Evolutionary conservation across 2,888 invertebrate species (phyloP).

Genomic region (Acrocyrtus sp.): DNA sequence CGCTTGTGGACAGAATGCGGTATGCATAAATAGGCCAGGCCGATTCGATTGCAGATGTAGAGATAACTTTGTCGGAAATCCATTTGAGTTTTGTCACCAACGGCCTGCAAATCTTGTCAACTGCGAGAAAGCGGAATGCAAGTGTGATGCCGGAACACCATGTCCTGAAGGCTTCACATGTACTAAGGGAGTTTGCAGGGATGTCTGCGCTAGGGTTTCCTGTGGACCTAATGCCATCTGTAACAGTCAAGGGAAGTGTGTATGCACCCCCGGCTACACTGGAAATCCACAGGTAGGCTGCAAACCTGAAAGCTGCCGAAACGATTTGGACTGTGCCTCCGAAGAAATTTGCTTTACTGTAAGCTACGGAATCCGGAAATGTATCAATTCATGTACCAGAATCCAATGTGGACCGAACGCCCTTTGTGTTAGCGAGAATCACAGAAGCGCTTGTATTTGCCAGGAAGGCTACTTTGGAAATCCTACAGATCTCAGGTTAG

Average conservation of each 20-base stretch:
- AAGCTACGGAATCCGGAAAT: slow-evolving; percentile 80
- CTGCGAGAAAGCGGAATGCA: slow-evolving; percentile 57
- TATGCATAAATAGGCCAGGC: slow-evolving; percentile 89
- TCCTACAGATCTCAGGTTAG: slow-evolving; percentile 80
- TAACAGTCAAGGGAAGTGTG: slow-evolving; percentile 77
- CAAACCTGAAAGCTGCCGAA: slow-evolving; percentile 77
- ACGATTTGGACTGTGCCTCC: slow-evolving; percentile 83
- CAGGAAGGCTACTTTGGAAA: slow-evolving; percentile 78
- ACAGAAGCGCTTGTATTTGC: slow-evolving; percentile 87
- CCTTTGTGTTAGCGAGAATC: slow-evolving; percentile 83
- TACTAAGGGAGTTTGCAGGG: slow-evolving; percentile 77
- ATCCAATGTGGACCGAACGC: slow-evolving; percentile 92
- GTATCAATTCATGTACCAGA: slow-evolving; percentile 87
- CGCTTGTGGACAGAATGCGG: slow-evolving; percentile 84
- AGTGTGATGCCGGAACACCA: slow-evolving; percentile 43
- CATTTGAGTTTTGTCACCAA: slow-evolving; percentile 78
- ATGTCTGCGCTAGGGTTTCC: slow-evolving; percentile 78
- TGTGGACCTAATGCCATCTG: slow-evolving; percentile 88
- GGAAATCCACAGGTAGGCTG: slow-evolving; percentile 87
- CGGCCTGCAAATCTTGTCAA: slow-evolving; percentile 58
- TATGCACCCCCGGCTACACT: slow-evolving; percentile 77
- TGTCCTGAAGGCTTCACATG: slow-evolving; percentile 71
- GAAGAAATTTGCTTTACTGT: slow-evolving; percentile 90
- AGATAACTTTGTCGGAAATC: slow-evolving; percentile 86
- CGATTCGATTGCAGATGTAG: slow-evolving; percentile 90